Percentiles rank a stretch among this genome's conserved stretches.
These are phyloP conservation scores for Gila orcuttii DNA, from an alignment of 2,113 vertebrate genomes.

Conservation along the genomic window DNA sequence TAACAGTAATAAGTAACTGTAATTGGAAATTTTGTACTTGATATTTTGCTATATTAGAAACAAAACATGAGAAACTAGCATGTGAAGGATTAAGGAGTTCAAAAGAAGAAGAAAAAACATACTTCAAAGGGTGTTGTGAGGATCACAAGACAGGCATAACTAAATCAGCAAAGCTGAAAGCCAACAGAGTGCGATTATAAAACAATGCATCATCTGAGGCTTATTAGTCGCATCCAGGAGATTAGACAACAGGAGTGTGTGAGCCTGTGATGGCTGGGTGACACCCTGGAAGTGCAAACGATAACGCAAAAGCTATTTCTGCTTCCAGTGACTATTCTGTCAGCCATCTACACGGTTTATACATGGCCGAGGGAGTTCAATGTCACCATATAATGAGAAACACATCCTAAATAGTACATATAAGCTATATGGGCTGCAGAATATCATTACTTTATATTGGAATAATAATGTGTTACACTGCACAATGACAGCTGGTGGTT, in stretches of 20 bases:
- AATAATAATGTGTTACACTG: background rate
- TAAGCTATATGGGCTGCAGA: background rate
- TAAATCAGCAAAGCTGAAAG: constrained; percentile 17
- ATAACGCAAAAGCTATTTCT: constrained; percentile 30
- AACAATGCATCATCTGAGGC: constrained; percentile 46
- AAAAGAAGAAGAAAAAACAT: background rate
- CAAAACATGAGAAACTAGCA: background rate
- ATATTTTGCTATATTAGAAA: constrained; percentile 7
- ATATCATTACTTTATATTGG: background rate
- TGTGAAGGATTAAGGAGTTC: background rate
- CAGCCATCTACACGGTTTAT: background rate
- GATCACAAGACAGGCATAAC: background rate
- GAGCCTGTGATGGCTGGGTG: background rate
- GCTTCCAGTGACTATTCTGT: constrained; percentile 6
- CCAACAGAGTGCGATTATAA: background rate
- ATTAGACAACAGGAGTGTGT: constrained; percentile 15
- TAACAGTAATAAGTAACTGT: background rate
- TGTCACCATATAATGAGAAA: background rate
- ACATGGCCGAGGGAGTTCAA: background rate
- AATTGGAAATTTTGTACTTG: background rate
- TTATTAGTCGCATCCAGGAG: constrained; percentile 11
- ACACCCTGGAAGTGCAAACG: background rate
- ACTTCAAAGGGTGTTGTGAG: background rate
- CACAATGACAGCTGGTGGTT: background rate
- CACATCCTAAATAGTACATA: background rate